Conservation (phyloP, 2,797 vertebrate genomes). For the Pangasius mekongensis region DNA sequence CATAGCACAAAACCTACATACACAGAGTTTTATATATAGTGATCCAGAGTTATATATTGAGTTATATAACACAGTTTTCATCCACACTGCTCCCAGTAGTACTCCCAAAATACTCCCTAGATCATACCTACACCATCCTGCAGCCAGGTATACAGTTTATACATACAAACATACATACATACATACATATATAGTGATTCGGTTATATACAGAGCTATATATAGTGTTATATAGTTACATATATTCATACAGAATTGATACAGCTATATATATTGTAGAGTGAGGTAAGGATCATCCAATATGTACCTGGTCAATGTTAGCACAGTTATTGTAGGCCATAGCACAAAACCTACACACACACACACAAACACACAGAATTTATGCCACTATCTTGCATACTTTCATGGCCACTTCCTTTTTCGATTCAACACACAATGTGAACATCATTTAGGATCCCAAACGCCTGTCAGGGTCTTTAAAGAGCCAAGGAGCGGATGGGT, state of each 20-base stretch:
- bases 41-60: too few relatives aligned
- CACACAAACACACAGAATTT: slow-evolving; percentile 26
- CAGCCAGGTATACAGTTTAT: too few relatives aligned
- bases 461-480: slow-evolving; percentile 58
- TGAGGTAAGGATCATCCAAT: neutral
- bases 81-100: neutral
- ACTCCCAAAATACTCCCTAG: neutral
- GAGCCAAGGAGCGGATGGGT: slow-evolving; percentile 51
- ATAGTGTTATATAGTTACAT: neutral
- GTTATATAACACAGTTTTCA: neutral
- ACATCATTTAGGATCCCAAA: slow-evolving; percentile 57
- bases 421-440: slow-evolving; percentile 60
- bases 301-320: neutral
- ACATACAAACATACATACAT: too few relatives aligned
- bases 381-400: slow-evolving; percentile 54
- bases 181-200: too few relatives aligned
- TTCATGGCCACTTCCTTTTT: slow-evolving; percentile 65
- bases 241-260: too few relatives aligned
- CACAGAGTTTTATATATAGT: neutral
- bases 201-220: neutral
- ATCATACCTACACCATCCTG: neutral
- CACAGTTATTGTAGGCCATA: neutral
- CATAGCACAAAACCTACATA: slow-evolving; percentile 3
- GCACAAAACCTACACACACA: slow-evolving; percentile 13
- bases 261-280: neutral